Conservation (phyloP, 2,797 vertebrate genomes). For the Xenentodon cancila region DNA sequence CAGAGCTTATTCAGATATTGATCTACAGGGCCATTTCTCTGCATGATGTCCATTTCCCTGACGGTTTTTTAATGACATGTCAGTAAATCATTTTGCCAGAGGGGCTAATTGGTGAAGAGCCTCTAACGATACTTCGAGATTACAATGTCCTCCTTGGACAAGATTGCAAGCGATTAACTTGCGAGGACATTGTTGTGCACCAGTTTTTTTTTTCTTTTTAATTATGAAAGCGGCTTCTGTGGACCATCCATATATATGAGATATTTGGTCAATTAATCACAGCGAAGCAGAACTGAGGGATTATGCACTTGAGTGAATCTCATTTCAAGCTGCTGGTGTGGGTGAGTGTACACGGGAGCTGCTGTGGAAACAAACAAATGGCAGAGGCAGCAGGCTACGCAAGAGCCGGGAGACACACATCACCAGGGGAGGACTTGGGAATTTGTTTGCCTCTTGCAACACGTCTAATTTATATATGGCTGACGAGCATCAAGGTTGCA, state of each 20-base stretch:
- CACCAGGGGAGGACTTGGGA: constrained; percentile 34
- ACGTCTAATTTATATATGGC: constrained; percentile 56
- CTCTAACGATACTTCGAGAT: constrained; percentile 43
- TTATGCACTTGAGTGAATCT: constrained; percentile 81
- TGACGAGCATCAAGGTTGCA: constrained; percentile 64
- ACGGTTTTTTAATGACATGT: constrained; percentile 63
- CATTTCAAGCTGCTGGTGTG: constrained; percentile 79
- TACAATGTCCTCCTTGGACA: constrained; percentile 31
- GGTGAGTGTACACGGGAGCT: constrained; percentile 36
- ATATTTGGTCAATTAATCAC: constrained; percentile 81
- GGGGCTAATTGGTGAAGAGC: constrained; percentile 58
- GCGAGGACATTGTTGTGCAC: constrained; percentile 14
- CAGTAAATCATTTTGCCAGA: constrained; percentile 62
- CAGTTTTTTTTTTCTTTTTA: constrained; percentile 22
- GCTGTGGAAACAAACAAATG: constrained; percentile 74
- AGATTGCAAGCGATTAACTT: constrained; percentile 28
- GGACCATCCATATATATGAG: constrained; percentile 55
- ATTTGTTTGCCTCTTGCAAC: constrained; percentile 51
- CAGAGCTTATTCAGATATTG: constrained; percentile 69
- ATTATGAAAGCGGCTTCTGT: constrained; percentile 36
- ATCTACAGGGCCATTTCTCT: constrained; percentile 65
- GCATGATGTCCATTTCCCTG: constrained; percentile 66
- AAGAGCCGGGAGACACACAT: constrained; percentile 54
- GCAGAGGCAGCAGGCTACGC: constrained; percentile 42
- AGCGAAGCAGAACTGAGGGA: constrained; percentile 77